Evolutionary conservation across 2,888 invertebrate genomes (phyloP).

Genomic region (Gryllus longicercus): DNA sequence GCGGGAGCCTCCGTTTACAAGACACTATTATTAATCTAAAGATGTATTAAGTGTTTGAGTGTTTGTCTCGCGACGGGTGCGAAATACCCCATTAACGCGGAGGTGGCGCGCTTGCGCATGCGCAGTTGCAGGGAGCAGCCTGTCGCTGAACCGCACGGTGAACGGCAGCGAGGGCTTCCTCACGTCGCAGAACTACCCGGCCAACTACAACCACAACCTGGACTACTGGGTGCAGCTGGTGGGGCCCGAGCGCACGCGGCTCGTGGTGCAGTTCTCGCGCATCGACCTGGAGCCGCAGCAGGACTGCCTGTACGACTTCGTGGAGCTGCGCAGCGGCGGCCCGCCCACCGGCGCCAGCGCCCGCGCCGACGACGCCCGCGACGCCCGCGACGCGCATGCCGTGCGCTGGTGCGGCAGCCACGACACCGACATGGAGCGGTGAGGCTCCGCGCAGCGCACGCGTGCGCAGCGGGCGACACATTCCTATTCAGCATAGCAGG

Average conservation of each 20-base stretch:
- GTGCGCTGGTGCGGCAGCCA: constrained; percentile 57
- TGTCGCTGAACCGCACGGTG: constrained; percentile 61
- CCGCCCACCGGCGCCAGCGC: constrained; percentile 25
- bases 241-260: constrained; percentile 63
- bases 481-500: too few relatives aligned
- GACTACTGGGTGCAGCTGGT: constrained; percentile 66
- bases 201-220: constrained; percentile 66
- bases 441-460: not conserved
- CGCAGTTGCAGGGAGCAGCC: constrained; percentile 46
- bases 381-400: constrained; percentile 21
- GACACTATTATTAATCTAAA: too few relatives aligned
- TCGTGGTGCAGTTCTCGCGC: constrained; percentile 65
- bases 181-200: constrained; percentile 67
- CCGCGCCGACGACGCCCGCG: not conserved
- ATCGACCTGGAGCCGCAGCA: constrained; percentile 72
- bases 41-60: too few relatives aligned
- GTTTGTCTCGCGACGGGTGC: too few relatives aligned
- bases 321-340: constrained; percentile 56
- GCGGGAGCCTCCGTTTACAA: too few relatives aligned
- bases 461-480: too few relatives aligned
- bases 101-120: not conserved
- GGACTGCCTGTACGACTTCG: constrained; percentile 75
- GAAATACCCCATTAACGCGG: too few relatives aligned
- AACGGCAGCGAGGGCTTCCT: constrained; percentile 63
- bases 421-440: constrained; percentile 52